Evolutionary conservation across 2,888 invertebrate genomes (phyloP), one percentile per base, ranked within the genome.

Genomic region (Cephus sareptanus): DNA sequence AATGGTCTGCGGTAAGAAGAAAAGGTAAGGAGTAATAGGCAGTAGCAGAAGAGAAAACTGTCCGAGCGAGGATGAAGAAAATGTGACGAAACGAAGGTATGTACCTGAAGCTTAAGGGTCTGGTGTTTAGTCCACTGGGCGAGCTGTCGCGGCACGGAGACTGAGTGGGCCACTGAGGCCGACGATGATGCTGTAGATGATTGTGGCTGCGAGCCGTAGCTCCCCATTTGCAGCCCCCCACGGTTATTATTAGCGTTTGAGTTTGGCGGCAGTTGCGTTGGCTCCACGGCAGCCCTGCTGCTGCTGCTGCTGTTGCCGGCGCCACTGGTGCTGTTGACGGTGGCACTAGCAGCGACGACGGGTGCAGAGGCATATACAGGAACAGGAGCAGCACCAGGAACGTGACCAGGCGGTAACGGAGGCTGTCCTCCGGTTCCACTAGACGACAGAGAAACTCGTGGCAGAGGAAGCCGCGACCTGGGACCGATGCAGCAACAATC

Each of bases 51-150:
- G 2, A 23, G 23, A 40, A 4, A 6, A 23, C 6, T 15, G 6
- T 40, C 40, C 23, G 23, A 23, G 23, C 1, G 40, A 56, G 23
- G 56, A 56, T 9, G 56, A 56, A 56, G 56, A 56, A 56, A 56
- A 56, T 15, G 9, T 56, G 56, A 56, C 56, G 56, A 56, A 56
- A 23, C 56, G 9, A 23, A 56, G 56, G 9, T 56, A 37, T 15
- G 37, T 37, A 90, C 90, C 90, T 90, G 90, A 79, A 90, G 88
- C 86, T 88, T 89, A 80, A 89, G 89, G 82, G 90, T 90, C 80
- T 90, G 90, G 82, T 90, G 90, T 84, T 90, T 90, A 78, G 90
- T 90, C 90, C 90, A 90, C 88, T 90, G 90, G 76, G 90, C 89
- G 84, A 85, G 85, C 81, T 87, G 88, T 75, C 86, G 87, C 81